A percentile compares a stretch with the other conserved stretches of the same genome.
Conservation (phyloP, 2,113 vertebrate species). For the Apteryx owenii region DNA sequence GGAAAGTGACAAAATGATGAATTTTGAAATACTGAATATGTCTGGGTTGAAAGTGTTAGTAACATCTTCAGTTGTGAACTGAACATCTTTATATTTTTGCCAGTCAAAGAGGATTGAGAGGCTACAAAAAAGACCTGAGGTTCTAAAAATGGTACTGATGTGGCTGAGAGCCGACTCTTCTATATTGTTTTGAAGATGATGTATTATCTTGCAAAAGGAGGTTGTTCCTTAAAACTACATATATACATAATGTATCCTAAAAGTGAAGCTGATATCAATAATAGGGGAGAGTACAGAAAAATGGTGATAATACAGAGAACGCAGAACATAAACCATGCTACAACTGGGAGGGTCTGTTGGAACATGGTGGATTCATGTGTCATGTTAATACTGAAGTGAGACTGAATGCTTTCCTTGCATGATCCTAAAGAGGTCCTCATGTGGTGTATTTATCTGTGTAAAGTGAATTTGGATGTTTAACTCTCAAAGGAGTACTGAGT, state of each 20-base stretch:
- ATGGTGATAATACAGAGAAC: not conserved
- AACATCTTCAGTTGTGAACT: too few species aligned
- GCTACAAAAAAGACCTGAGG: not conserved
- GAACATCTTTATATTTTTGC: not conserved
- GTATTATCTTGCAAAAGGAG: not conserved
- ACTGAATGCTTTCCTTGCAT: not conserved
- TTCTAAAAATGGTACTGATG: not conserved
- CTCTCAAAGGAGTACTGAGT: not conserved
- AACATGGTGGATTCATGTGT: not conserved
- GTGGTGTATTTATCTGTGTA: not conserved
- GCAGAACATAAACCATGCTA: not conserved
- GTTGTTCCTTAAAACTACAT: not conserved
- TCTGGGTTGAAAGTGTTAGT: not conserved
- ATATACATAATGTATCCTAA: not conserved
- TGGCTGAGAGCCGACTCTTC: not conserved
- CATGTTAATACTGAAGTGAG: not conserved
- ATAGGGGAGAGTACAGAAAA: not conserved
- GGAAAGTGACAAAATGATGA: not conserved
- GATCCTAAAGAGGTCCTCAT: not conserved
- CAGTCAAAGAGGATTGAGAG: not conserved
- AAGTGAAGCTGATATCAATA: not conserved
- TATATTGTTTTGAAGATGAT: not conserved
- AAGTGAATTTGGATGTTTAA: not conserved
- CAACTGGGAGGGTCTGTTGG: not conserved
- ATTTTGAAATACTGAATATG: not conserved